phyloP scores from a whole-genome alignment of 1,140 invertebrate genomes.

The Tetramorium alpestre region DNA sequence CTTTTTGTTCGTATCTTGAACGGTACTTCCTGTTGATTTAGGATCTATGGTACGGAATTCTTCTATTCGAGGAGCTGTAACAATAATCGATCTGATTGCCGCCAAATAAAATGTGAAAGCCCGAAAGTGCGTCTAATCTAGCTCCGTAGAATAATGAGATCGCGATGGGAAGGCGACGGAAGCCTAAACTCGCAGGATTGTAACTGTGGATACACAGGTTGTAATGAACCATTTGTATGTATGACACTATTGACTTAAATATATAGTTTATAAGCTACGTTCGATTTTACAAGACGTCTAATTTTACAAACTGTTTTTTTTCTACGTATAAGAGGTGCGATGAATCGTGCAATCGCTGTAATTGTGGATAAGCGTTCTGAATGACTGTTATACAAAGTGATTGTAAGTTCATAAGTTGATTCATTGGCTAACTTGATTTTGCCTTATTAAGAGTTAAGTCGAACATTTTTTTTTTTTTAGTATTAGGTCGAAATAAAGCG shows the following conservation, averaged over 20 bases:
- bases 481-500: background rate
- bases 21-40: background rate
- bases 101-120: background rate
- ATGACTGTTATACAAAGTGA: constrained; percentile 9
- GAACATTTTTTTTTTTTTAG: background rate
- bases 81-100: constrained; percentile 21
- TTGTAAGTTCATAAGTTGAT: background rate
- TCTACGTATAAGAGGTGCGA: background rate
- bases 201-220: constrained; percentile 53
- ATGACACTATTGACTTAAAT: constrained; percentile 59
- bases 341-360: background rate
- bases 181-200: constrained; percentile 52
- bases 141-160: constrained; percentile 32
- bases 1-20: too few species aligned
- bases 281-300: constrained; percentile 25
- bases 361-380: constrained; percentile 4
- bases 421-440: background rate
- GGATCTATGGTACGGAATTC: constrained; percentile 32
- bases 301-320: constrained; percentile 31
- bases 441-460: background rate
- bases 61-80: constrained; percentile 5
- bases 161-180: constrained; percentile 16
- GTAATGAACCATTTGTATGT: constrained; percentile 60
- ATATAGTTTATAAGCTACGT: constrained; percentile 60
- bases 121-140: constrained; percentile 32